A percentile compares a stretch with the other conserved stretches of the same genome.
phyloP scores from a whole-genome alignment of 2,888 invertebrate genomes.

The Eupithecia dodoneata region DNA sequence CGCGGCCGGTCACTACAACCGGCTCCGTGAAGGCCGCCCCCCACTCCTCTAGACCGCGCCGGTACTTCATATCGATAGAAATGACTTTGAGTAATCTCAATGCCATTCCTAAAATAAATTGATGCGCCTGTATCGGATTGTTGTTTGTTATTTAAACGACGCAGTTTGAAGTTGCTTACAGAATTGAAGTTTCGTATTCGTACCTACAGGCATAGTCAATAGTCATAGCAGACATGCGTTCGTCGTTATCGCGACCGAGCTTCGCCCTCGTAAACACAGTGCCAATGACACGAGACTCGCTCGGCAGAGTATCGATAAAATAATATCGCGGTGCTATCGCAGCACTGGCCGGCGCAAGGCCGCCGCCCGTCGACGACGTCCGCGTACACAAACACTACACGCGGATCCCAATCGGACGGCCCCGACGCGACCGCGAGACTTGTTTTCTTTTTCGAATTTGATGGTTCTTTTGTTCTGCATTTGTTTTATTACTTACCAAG shows the following conservation, averaged over 20 bases:
- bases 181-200: background rate
- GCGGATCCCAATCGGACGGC: slow-evolving; percentile 35
- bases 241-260: slow-evolving; percentile 66
- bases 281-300: slow-evolving; percentile 79
- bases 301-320: slow-evolving; percentile 70
- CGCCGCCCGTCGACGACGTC: slow-evolving; percentile 64
- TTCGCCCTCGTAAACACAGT: slow-evolving; percentile 75
- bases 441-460: slow-evolving; percentile 31
- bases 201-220: slow-evolving; percentile 47
- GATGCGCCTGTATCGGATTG: slow-evolving; percentile 12
- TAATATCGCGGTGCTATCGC: slow-evolving; percentile 63
- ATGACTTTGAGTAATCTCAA: slow-evolving; percentile 46
- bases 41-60: slow-evolving; percentile 66
- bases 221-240: slow-evolving; percentile 47
- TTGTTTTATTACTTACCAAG: slow-evolving; percentile 2
- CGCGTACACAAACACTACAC: slow-evolving; percentile 62
- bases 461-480: background rate
- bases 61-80: slow-evolving; percentile 68
- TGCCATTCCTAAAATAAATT: slow-evolving; percentile 34
- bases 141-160: slow-evolving; percentile 6
- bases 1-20: slow-evolving; percentile 72
- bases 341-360: slow-evolving; percentile 79
- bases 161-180: background rate
- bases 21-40: slow-evolving; percentile 82
- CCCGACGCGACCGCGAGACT: slow-evolving; percentile 18